Base-by-base conservation (phyloP, 2,888 invertebrate species). In the Oscheius onirici region DNA sequence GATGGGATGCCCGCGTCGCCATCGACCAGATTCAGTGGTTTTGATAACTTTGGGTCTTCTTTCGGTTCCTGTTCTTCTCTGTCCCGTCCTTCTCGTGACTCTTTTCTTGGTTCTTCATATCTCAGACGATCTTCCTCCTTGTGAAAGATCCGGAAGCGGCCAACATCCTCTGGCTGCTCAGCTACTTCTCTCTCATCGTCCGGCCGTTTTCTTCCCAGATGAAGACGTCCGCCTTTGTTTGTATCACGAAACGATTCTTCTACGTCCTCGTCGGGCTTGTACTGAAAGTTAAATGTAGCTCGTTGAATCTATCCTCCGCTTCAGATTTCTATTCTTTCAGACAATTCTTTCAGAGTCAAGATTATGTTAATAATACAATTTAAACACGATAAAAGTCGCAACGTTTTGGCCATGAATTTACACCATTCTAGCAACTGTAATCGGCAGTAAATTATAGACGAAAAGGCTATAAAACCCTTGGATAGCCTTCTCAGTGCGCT, bases 151-250 rank as follows among this genome's bases (percentile, higher is more conserved):
- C 40, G 40, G 20, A 58, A 58, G 20, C 58, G n/a, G 2, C 40
- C 41, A 11, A 58, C 41, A 13, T n/a, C 17, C 5, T 58, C 43
- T 5, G 43, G 17, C 58, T 41, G 41, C 41, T 17, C 22, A 3
- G 6, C 55, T 43, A 43, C 13, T 24, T 63, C 63, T 49, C 49
- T 15, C 10, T 49, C 15, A 11, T 43, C 60, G 60, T 63, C 8
- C 26, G 46, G 51, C 51, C 49, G 49, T 51, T 26, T 40, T 46
- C 34, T 26, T 70, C 70, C 63, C 51, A 44, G 22, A 61, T 52
- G 52, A 51, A 63, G 13, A 70, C 41, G 52, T 70, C 57, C 43
- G 24, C 41, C 70, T 54, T 70, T 41, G 70, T 70, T 44, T 70
- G 70, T n/a, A 70, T 61, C 51, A 70, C 61, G 61, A 70, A 63